Evolutionary conservation across 2,888 invertebrate genomes (phyloP), one percentile per base, ranked within the genome.

Genomic region (Lasioglossum marginatum): DNA sequence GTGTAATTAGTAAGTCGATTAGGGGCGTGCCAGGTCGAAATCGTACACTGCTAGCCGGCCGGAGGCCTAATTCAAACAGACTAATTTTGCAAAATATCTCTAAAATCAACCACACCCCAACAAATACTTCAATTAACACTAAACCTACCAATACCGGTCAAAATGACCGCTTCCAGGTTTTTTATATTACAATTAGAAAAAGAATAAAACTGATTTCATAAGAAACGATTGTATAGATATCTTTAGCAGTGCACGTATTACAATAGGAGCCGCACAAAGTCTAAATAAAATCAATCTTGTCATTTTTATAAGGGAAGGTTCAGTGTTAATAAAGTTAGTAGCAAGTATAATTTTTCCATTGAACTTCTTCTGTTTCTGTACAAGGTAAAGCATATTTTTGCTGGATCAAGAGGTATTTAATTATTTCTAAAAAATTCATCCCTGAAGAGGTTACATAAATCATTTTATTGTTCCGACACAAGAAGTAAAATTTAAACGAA

Each of bases 1-100:
- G 74, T 91, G 74, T 91, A 91, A 91, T 90, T 91, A 89, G 85
- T 79, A 71, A 83, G 82, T 89, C 90, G 89, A 91, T 91, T 91
- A 91, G 86, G 88, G 87, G 68, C 90, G 68, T 40, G 68, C n/a
- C 52, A 52, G 52, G 23, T 52, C 52, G 52, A 52, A 52, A 52
- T 52, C 23, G 52, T 52, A n/a, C 52, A 52, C 52, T 52, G 52
- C 52, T 3, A 2, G 52, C 52, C 52, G 52, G 23, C 10, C 31
- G 3, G 19, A 19, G 34, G 16, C 60, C 27, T 31, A 63, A 63
- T 31, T 63, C 60, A 16, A n/a, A 52, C 52, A 52, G 23, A 52
- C 52, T 3, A 23, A 52, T n/a, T 52, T 52, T n/a, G 2, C 8
- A 23, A n/a, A 10, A 52, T n/a, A 8, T 52, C 19, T 19, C 52